Conservation (phyloP, 2,888 invertebrate genomes). For the Tipula lateralis region DNA sequence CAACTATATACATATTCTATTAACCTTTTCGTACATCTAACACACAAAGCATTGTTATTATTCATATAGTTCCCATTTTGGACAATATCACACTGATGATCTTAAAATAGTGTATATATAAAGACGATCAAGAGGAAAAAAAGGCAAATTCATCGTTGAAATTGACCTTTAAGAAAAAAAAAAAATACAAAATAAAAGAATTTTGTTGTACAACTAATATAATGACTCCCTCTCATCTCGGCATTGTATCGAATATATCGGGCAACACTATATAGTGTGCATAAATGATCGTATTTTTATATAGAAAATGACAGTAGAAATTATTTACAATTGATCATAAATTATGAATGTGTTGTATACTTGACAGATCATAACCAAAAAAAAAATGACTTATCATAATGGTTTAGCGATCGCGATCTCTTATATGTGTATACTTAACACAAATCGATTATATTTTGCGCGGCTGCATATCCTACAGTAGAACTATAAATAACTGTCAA, state of each 20-base stretch:
- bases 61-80: neutral
- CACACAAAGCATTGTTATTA: neutral
- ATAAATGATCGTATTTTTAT: neutral
- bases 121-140: neutral
- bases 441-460: slow-evolving; percentile 7
- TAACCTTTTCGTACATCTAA: neutral
- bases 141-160: slow-evolving; percentile 13
- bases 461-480: neutral
- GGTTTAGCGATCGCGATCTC: neutral
- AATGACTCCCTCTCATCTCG: slow-evolving; percentile 7
- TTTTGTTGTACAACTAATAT: neutral
- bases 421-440: neutral
- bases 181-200: neutral
- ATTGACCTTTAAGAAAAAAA: neutral
- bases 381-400: neutral
- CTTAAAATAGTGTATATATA: slow-evolving; percentile 8
- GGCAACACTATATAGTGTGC: too few relatives aligned
- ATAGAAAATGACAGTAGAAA: slow-evolving; percentile 21
- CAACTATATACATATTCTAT: neutral
- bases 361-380: neutral
- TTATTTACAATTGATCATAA: slow-evolving; percentile 26
- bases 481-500: neutral
- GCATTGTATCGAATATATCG: neutral
- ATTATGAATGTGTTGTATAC: slow-evolving; percentile 14
- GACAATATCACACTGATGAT: slow-evolving; percentile 24